Evolutionary conservation across 2,797 vertebrate genomes (phyloP), one percentile per base, ranked within the genome.

Genomic region (Sebastes vulpes): DNA sequence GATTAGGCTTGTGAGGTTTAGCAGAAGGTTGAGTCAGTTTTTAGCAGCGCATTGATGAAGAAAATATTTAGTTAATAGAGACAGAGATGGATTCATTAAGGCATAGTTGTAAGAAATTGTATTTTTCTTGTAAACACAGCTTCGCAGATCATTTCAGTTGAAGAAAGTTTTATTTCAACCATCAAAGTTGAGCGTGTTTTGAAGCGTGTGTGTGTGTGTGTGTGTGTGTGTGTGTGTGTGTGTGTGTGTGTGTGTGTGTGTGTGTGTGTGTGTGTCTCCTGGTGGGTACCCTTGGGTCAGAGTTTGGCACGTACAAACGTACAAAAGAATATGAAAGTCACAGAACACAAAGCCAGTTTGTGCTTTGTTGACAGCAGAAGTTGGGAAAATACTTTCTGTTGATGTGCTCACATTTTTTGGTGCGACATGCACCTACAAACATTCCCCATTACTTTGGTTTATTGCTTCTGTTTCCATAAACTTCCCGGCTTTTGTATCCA

Each of bases 391-490:
- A 70, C 67, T 71, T 59, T 69, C 18, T 60, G 23, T 77, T 58
- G 46, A 64, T 64, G 20, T 57, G 29, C 52, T 81, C 67, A 42
- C 21, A 71, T 77, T 75, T 74, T 64, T 38, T 32, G 26, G 50
- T 3, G 21, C 9, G 9, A 77, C 67, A 61, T 6, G 25, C 73
- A 63, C 65, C 73, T 59, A 25, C 65, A 78, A 81, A 75, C 57
- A 52, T 23, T 28, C 65, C 59, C 63, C 56, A 38, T 90, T 87
- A 32, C 26, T 81, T 52, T 73, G 46, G n/a, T 89, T 89, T 89
- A 88, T 72, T 79, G 68, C 67, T 16, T 53, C 63, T 63, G 54
- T 78, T 77, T 71, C 75, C 59, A 76, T 83, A 79, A 90, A 85
- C 60, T 8, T 84, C n/a, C 25, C 25, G 4, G 57, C 81, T 72